Base-by-base conservation (phyloP, 2,888 invertebrate species). In the Drosophila recens region DNA sequence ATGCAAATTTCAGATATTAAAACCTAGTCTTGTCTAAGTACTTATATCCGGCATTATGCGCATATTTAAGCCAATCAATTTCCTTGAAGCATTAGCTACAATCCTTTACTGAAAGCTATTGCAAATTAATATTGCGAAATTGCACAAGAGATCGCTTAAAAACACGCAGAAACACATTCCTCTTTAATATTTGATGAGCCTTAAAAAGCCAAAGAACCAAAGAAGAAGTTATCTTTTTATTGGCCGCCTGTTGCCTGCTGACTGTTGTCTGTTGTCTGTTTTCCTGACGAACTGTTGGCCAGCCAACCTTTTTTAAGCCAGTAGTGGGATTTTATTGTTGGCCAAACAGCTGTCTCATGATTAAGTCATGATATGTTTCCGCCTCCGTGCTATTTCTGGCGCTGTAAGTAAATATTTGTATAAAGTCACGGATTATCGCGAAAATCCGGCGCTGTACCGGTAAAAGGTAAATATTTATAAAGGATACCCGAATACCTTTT, bases 271-370 rank as follows among this genome's bases (percentile, higher is more conserved):
- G 11, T 36, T 38, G 23, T 0, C 46, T 17, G 30, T 33, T 36
- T 38, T 15, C 1, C 46, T 13, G 30, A 20, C 30, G 42, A 30
- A 6, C 11, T 40, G 59, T 43, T 77, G 48, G 61, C 40, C 61
- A 54, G 23, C 11, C 54, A 23, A 38, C 58, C 51, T 38, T 72
- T 36, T 66, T 66, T 15, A 57, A 17, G 51, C 9, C 57, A 1
- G 58, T 38, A 30, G 27, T 58, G 45, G 57, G 8, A 9, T 42
- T 38, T 56, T 64, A n/a, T 49, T 46, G 58, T 38, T 62, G 27
- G 61, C 34, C 48, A 13, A 54, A 36, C 78, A 73, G 72, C 57
- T 74, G 56, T 56, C 76, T 86, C 65, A 87, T 89, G 69, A 84
- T 82, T 78, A 78, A 84, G 67, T 78, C 82, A 89, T 72, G 59